phyloP scores from a whole-genome alignment of 2,797 vertebrate species.

The Coreius guichenoti region DNA sequence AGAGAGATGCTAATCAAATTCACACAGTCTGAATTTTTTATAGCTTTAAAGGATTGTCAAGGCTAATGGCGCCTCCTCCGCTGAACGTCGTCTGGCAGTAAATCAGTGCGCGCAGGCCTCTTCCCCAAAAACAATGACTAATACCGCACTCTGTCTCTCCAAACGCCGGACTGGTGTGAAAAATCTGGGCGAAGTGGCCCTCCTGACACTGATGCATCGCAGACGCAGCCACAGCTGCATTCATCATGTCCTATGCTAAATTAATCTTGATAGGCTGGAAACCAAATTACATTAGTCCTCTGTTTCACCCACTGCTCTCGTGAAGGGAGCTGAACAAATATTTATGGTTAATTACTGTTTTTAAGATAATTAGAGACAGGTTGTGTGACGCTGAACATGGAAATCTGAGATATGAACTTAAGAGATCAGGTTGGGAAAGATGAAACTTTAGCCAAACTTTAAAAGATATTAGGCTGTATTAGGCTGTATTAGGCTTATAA shows the following conservation, averaged over 20 bases:
- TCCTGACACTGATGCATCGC: conserved; percentile 84
- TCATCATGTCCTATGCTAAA: conserved; percentile 82
- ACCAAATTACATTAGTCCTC: conserved; percentile 82
- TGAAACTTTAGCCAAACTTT: not conserved
- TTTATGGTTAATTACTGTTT: conserved; percentile 72
- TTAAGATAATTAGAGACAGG: conserved; percentile 46
- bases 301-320: conserved; percentile 74
- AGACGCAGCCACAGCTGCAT: conserved; percentile 74
- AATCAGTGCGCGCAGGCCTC: conserved; percentile 81
- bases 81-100: conserved; percentile 82
- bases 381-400: not conserved
- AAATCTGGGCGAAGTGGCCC: conserved; percentile 74
- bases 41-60: conserved; percentile 80
- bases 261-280: conserved; percentile 83
- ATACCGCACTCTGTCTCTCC: conserved; percentile 84
- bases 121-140: conserved; percentile 83
- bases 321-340: conserved; percentile 75
- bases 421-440: not conserved
- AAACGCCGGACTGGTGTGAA: conserved; percentile 81
- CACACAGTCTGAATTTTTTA: conserved; percentile 66
- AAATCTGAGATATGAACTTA: not conserved
- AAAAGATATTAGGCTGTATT: not conserved
- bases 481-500: too few species aligned
- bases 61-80: conserved; percentile 81
- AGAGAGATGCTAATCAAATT: conserved; percentile 78